Percentiles rank a stretch among this genome's conserved stretches.
These are phyloP conservation scores for Nasonia giraulti DNA, from an alignment of 1,140 invertebrate species.

Conservation along the genomic window DNA sequence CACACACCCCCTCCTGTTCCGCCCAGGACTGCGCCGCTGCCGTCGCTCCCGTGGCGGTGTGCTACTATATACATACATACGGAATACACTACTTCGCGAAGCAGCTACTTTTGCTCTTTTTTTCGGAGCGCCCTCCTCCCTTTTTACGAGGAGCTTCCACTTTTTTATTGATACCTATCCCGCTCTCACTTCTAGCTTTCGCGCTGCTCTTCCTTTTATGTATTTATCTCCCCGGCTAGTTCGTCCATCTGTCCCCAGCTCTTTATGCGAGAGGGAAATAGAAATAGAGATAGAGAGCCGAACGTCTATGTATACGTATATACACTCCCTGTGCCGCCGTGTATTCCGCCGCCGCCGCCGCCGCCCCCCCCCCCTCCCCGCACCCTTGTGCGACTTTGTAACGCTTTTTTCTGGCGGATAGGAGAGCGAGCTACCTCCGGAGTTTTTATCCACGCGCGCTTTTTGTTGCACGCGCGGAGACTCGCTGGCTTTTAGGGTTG, in stretches of 20 bases:
- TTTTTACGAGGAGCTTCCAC: background rate
- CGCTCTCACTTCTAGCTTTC: background rate
- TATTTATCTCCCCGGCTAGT: background rate
- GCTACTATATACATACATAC: background rate
- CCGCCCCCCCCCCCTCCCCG: too few relatives aligned
- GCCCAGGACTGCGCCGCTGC: constrained; percentile 4
- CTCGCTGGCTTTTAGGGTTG: too few relatives aligned
- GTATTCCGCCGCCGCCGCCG: too few relatives aligned
- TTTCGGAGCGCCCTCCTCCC: background rate
- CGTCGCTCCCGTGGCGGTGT: background rate
- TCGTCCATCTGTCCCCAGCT: too few relatives aligned
- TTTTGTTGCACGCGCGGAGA: too few relatives aligned
- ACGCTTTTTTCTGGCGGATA: background rate
- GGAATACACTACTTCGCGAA: background rate
- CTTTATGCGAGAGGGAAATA: too few relatives aligned
- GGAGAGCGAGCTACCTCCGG: background rate
- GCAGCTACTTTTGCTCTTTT: background rate
- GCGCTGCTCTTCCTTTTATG: background rate
- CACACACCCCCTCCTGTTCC: constrained; percentile 3
- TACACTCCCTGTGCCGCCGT: too few relatives aligned
- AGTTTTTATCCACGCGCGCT: too few relatives aligned
- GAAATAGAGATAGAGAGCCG: too few relatives aligned
- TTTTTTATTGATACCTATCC: background rate
- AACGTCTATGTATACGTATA: background rate
- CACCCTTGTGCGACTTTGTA: too few relatives aligned